phyloP scores from a whole-genome alignment of 2,888 invertebrate genomes.

The Mantis religiosa region DNA sequence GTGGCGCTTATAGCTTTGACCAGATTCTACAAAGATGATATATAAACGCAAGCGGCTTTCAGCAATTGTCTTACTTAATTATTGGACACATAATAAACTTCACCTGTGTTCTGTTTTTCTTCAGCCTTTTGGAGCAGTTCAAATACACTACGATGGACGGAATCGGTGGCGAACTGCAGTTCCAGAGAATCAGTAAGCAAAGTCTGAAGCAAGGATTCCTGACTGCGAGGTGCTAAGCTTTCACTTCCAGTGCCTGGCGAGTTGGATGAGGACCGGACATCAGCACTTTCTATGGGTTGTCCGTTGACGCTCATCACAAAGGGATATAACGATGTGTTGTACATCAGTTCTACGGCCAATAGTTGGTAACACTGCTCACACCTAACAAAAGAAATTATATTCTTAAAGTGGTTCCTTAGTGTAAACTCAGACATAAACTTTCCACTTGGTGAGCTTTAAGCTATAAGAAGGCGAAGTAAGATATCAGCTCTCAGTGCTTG shows the following conservation, averaged over 20 bases:
- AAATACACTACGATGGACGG: conserved; percentile 10
- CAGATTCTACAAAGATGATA: too few relatives aligned
- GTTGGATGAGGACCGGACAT: background rate
- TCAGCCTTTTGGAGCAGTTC: background rate
- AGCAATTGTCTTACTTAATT: too few relatives aligned
- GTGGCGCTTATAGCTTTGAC: too few relatives aligned
- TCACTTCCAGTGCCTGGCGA: background rate
- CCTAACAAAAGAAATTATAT: conserved; percentile 26
- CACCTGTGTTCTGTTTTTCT: background rate
- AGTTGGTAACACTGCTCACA: conserved; percentile 41
- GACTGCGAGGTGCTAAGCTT: background rate
- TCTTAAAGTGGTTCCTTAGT: too few relatives aligned
- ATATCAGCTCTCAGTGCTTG: too few relatives aligned
- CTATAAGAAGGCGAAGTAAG: too few relatives aligned
- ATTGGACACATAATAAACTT: background rate
- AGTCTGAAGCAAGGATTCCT: background rate
- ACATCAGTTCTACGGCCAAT: conserved; percentile 39
- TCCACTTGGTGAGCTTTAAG: too few relatives aligned
- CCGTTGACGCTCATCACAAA: conserved; percentile 38
- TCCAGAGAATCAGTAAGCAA: background rate
- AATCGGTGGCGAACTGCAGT: background rate
- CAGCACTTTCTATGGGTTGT: background rate
- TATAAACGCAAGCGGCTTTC: too few relatives aligned
- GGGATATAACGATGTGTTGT: conserved; percentile 41
- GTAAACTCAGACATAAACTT: background rate